Conservation (phyloP, 2,888 invertebrate species). For the Gibbula magus region DNA sequence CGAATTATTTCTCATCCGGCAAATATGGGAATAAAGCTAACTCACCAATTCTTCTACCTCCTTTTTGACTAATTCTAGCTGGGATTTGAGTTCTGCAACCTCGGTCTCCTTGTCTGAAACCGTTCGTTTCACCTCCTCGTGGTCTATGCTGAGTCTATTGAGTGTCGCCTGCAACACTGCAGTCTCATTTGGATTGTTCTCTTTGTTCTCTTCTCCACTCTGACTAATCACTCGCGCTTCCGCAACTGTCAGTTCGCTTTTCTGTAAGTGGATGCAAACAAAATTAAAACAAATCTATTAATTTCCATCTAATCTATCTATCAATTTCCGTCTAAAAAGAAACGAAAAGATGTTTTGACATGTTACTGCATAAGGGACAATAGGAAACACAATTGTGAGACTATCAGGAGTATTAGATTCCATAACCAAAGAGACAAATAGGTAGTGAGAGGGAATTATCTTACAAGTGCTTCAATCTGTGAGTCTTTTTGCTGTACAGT, state of each 20-base stretch:
- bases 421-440: too few species aligned
- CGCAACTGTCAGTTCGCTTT: slow-evolving; percentile 57
- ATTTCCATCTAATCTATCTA: neutral
- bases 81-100: slow-evolving; percentile 50
- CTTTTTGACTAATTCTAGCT: slow-evolving; percentile 52
- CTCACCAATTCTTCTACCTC: slow-evolving; percentile 58
- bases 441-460: slow-evolving; percentile 26
- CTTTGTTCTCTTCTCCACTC: slow-evolving; percentile 58
- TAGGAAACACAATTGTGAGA: too few species aligned
- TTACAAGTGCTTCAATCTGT: slow-evolving; percentile 63
- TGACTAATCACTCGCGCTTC: slow-evolving; percentile 53
- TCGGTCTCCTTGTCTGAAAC: slow-evolving; percentile 57
- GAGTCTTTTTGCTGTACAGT: slow-evolving; percentile 64
- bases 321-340: neutral
- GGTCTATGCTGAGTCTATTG: slow-evolving; percentile 57
- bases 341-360: neutral
- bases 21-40: neutral
- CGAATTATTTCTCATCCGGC: too few species aligned
- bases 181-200: slow-evolving; percentile 63
- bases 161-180: slow-evolving; percentile 63
- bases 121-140: slow-evolving; percentile 52
- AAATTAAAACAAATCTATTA: neutral
- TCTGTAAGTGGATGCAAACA: slow-evolving; percentile 43
- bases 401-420: too few species aligned
- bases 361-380: neutral